phyloP scores from a whole-genome alignment of 2,113 vertebrate genomes.

The Lepus timidus region DNA sequence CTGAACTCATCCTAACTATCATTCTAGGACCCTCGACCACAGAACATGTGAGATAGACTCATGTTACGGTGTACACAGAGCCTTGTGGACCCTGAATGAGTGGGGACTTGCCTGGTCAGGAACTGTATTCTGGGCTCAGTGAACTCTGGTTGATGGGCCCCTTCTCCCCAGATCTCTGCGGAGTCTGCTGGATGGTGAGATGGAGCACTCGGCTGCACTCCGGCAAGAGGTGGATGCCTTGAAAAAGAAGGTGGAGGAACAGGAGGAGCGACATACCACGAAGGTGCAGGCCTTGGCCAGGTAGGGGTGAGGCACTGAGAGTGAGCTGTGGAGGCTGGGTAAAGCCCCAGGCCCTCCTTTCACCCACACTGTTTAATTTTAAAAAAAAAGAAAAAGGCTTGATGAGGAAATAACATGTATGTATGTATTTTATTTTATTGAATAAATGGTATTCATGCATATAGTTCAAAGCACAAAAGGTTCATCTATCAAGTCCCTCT shows the following conservation, averaged over 20 bases:
- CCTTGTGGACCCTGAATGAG: background rate
- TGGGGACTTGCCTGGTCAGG: background rate
- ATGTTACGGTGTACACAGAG: background rate
- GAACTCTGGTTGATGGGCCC: background rate
- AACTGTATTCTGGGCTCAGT: background rate
- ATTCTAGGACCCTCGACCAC: background rate
- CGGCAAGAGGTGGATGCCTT: constrained; percentile 94
- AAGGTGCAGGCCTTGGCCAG: constrained; percentile 96
- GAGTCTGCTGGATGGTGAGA: constrained; percentile 96
- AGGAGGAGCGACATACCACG: constrained; percentile 93
- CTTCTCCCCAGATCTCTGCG: constrained; percentile 93
- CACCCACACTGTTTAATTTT: background rate
- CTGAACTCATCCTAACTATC: background rate
- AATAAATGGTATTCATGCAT: background rate
- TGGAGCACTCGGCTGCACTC: constrained; percentile 96
- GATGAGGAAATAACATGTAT: background rate
- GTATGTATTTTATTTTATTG: background rate
- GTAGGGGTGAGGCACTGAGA: constrained; percentile 81
- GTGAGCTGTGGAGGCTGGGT: accelerated
- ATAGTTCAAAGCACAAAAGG: background rate
- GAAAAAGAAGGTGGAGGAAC: constrained; percentile 92
- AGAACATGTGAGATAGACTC: background rate
- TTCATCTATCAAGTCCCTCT: background rate
- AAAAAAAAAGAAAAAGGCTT: background rate
- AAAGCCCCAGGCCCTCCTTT: background rate